Percentiles rank a stretch among this genome's conserved stretches.
These are phyloP conservation scores for Tachypleus tridentatus DNA, from an alignment of 1,140 invertebrate genomes.

Conservation along the genomic window DNA sequence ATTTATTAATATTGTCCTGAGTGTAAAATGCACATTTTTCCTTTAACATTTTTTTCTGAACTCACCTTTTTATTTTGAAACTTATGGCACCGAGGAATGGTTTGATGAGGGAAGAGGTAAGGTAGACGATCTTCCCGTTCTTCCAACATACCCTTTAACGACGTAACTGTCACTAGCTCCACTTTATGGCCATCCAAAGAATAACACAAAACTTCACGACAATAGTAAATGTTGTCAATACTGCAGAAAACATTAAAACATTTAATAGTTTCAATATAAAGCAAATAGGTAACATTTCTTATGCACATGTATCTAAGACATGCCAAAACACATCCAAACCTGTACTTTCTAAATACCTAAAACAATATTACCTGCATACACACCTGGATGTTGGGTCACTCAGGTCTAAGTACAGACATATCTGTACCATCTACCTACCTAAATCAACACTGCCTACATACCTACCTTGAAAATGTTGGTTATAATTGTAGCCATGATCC, in stretches of 20 bases:
- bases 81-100: constrained; percentile 52
- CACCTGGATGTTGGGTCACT: no score
- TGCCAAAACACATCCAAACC: not conserved
- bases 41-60: constrained; percentile 5
- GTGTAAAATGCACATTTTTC: not conserved
- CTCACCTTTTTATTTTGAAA: constrained; percentile 58
- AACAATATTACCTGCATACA: no score
- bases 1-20: not conserved
- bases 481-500: no score
- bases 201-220: constrained; percentile 64
- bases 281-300: not conserved
- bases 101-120: constrained; percentile 59
- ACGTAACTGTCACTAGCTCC: constrained; percentile 77
- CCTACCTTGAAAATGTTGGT: no score
- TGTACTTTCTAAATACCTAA: no score
- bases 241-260: not conserved
- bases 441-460: no score
- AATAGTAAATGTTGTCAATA: constrained; percentile 66
- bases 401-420: no score
- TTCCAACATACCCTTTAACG: constrained; percentile 56
- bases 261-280: not conserved
- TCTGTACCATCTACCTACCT: no score
- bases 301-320: not conserved
- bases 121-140: constrained; percentile 54
- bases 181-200: constrained; percentile 68